A percentile compares a stretch with the other conserved stretches of the same genome.
Conservation (phyloP, 2,797 vertebrate species). For the Jordanella pulchra region DNA sequence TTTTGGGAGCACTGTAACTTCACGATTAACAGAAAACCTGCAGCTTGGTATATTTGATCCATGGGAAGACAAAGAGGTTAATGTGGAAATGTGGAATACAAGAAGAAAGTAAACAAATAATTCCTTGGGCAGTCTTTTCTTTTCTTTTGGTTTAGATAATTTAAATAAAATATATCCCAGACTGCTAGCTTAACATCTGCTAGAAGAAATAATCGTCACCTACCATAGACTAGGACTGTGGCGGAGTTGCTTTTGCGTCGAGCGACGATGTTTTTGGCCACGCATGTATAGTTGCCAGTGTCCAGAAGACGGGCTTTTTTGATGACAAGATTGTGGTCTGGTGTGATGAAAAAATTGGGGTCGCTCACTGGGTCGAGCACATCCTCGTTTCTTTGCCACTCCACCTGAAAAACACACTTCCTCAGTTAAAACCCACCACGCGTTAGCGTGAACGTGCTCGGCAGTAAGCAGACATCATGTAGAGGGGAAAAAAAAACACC, state of each 20-base stretch:
- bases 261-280: slow-evolving; percentile 98
- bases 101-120: slow-evolving; percentile 37
- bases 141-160: slow-evolving; percentile 15
- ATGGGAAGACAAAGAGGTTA: slow-evolving; percentile 40
- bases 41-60: slow-evolving; percentile 29
- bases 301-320: slow-evolving; percentile 93
- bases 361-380: slow-evolving; percentile 90
- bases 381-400: slow-evolving; percentile 97
- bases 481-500: slow-evolving; percentile 17
- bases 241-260: slow-evolving; percentile 92
- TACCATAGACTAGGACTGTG: slow-evolving; percentile 93
- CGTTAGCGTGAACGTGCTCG: slow-evolving; percentile 15
- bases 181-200: slow-evolving; percentile 27
- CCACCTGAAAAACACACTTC: slow-evolving; percentile 84
- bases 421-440: slow-evolving; percentile 37
- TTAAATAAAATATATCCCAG: slow-evolving; percentile 10
- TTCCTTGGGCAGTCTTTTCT: not conserved
- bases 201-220: slow-evolving; percentile 46
- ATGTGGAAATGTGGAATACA: slow-evolving; percentile 36
- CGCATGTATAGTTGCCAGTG: slow-evolving; percentile 98
- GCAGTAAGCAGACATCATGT: slow-evolving; percentile 13
- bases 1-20: not conserved
- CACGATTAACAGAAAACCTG: slow-evolving; percentile 10
- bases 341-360: slow-evolving; percentile 91
- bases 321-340: slow-evolving; percentile 95